Base-by-base conservation (phyloP, 2,113 vertebrate species). In the Rhagologus leucostigma region DNA sequence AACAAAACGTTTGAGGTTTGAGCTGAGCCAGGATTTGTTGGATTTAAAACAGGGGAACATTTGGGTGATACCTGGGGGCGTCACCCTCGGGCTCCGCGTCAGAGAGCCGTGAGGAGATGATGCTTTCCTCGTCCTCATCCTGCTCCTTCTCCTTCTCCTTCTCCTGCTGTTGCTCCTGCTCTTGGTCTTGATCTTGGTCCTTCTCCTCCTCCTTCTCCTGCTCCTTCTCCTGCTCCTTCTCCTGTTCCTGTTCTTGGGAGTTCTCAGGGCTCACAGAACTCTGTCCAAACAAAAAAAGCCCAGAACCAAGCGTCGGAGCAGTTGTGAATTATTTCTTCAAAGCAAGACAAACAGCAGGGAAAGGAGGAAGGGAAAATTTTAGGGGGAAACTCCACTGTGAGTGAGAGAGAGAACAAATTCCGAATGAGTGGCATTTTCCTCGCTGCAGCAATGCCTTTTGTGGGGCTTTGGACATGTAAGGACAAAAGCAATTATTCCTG, bases 71-170 rank as follows among this genome's bases (percentile, higher is more conserved):
- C 87, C 79, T 88, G 87, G 15, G 21, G 4, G 17, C 2, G 5
- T 37, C 17, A 6, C 21, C 2, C 2, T 9, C 4, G 6, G 9
- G 56, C 7, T 53, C 29, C 0, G 6, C 1, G 0, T 46, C 59
- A 50, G 35, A 13, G 30, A 80, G 67, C 67, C 49, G 57, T 0
- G 35, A 42, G 57, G 67, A 80, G 14, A 49, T 73, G 42, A 55
- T 56, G 75, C 11, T 71, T 17, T 69, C 64, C 64, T 62, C 19
- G 5, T 78, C 55, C 63, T 33, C 73, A 9, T 69, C 27, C 32
- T 60, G 4, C 55, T 37, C 11, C 56, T 47, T 3, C 53, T 57
- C 13, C 20, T 56, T 7, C 55, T 18, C 15, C 11, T 60, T 6
- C 41, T n/a, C 18, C 13, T 78, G 4, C 15, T 55, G 16, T 9